A percentile compares a stretch with the other conserved stretches of the same genome.
Conservation (phyloP, 2,113 vertebrate genomes). For the Brachypodius melanocephalos region DNA sequence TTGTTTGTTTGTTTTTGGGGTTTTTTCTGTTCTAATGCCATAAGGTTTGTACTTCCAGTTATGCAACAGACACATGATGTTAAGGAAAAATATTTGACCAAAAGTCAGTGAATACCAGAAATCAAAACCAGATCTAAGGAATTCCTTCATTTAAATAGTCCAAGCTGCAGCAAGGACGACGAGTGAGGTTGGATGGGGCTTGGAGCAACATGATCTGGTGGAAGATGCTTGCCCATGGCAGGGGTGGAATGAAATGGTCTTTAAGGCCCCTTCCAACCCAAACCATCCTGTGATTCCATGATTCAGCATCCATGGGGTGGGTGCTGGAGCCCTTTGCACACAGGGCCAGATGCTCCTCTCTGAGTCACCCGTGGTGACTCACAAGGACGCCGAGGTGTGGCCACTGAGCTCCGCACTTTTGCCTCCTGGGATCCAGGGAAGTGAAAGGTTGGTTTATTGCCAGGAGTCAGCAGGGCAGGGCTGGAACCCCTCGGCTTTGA, state of each 20-base stretch:
- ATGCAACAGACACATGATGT: background rate
- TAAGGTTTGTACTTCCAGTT: background rate
- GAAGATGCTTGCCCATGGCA: background rate
- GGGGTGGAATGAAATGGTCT: background rate
- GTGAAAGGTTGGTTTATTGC: background rate
- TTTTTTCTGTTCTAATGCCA: background rate
- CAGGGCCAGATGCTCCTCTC: rapidly evolving
- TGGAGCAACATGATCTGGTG: background rate
- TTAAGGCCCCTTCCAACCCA: background rate
- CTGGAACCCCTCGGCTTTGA: rapidly evolving
- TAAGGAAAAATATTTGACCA: background rate
- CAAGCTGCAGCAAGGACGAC: rapidly evolving
- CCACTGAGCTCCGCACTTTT: rapidly evolving
- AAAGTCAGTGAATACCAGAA: background rate
- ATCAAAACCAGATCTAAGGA: background rate
- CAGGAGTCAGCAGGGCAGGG: background rate
- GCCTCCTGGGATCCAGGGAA: background rate
- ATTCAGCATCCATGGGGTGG: rapidly evolving
- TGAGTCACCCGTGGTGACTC: background rate
- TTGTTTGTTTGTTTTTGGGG: too few species aligned
- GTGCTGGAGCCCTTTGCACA: background rate
- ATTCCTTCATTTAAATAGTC: background rate
- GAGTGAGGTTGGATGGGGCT: rapidly evolving
- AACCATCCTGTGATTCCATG: rapidly evolving
- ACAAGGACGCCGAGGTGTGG: background rate